Percentiles rank a stretch among this genome's conserved stretches.
These are phyloP conservation scores for Stomatorhinus walkeri DNA, from an alignment of 2,797 vertebrate genomes.

Conservation along the genomic window DNA sequence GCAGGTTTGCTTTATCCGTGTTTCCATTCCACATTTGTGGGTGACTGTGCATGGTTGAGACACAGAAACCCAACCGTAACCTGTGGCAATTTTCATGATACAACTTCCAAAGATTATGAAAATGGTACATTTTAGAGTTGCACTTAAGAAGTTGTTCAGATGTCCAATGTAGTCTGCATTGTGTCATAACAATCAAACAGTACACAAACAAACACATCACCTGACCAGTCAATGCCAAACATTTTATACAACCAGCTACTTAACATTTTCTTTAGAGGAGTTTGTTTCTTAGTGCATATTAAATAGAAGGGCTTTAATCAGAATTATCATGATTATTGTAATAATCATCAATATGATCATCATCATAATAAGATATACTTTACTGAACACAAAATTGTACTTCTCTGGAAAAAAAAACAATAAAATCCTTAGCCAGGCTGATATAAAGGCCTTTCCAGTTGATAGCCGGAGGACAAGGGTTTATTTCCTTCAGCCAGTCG, in stretches of 20 bases:
- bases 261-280: conserved; percentile 51
- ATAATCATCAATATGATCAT: conserved; percentile 53
- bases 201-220: conserved; percentile 60
- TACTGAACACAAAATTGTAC: conserved; percentile 50
- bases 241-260: conserved; percentile 64
- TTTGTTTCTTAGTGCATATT: conserved; percentile 40
- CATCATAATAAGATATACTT: conserved; percentile 57
- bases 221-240: conserved; percentile 59
- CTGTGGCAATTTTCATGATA: conserved; percentile 38
- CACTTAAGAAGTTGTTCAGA: conserved; percentile 41
- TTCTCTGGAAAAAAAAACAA: conserved; percentile 24
- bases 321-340: conserved; percentile 20
- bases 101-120: conserved; percentile 44
- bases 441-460: conserved; percentile 7
- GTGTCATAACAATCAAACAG: conserved; percentile 58
- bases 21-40: conserved; percentile 36
- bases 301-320: conserved; percentile 22
- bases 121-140: conserved; percentile 40
- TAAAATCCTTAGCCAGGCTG: conserved; percentile 6
- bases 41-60: conserved; percentile 40
- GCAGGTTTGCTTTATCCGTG: conserved; percentile 51
- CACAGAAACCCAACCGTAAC: conserved; percentile 36
- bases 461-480: background rate
- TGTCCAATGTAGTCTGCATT: conserved; percentile 53
- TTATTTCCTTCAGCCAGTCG: background rate